Base-by-base conservation (phyloP, 2,113 vertebrate species). In the Lasiurus cinereus region DNA sequence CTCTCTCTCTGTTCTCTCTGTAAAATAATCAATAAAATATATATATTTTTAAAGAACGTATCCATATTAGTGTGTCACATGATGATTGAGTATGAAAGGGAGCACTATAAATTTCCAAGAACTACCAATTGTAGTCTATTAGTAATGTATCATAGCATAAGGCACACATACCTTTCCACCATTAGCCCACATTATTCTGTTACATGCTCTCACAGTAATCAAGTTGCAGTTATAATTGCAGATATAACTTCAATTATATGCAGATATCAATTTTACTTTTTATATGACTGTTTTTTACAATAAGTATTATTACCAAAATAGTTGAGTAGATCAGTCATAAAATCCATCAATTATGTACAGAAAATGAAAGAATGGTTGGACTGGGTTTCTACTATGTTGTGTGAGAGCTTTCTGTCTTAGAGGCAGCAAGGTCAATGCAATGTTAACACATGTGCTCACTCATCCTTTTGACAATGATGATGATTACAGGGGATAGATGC, bases 221-320 rank as follows among this genome's bases (percentile, higher is more conserved):
- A 94, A 74, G 39, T 88, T 93, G 15, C 12, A 50, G 43, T 66
- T 80, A 50, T 50, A 79, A 70, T 48, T 56, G 50, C 48, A 95
- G 59, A 62, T 62, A 62, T 27, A 62, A 62, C 59, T 62, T 62
- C 59, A 62, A 27, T 24, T 62, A 62, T 62, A 62, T 27, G 59
- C 66, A 48, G 39, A 14, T 36, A 31, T 27, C 31, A 6, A 15
- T 82, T 88, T 66, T 64, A 85, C 59, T 31, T 85, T 88, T 56
- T 70, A 85, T 27, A 48, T 59, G 29, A 85, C 70, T 95, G 16
- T 33, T 91, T 91, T 76, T 82, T 6, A 59, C 31, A 21, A 13
- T 29, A 22, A 93, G 22, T 4, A 1, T 83, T 92, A 73, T 59
- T 73, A 85, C 2, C 24, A 64, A 90, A 95, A 92, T 50, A 52